A percentile compares a stretch with the other conserved stretches of the same genome.
Conservation (phyloP, 1,140 invertebrate species). For the Drosophila pseudoobscura region DNA sequence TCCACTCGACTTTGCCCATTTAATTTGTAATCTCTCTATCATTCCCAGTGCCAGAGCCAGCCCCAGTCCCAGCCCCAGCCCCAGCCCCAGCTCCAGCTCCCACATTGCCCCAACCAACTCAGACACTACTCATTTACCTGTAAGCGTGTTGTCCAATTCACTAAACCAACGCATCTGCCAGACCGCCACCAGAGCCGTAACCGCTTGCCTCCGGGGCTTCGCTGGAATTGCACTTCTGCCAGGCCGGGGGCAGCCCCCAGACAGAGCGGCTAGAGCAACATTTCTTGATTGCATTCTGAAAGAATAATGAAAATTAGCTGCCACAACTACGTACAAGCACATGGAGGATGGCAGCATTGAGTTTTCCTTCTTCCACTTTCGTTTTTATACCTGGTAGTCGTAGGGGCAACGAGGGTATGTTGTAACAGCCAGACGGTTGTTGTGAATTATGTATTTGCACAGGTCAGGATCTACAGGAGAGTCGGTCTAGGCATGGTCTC, state of each 20-base stretch:
- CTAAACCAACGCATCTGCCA: slow-evolving; percentile 40
- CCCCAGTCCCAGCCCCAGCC: background rate
- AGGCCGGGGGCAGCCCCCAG: slow-evolving; percentile 4
- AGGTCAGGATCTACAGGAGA: no score
- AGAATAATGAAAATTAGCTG: slow-evolving; percentile 81
- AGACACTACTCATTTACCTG: slow-evolving; percentile 61
- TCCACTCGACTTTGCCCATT: slow-evolving; percentile 15
- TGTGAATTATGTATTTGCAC: no score
- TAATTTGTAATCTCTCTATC: slow-evolving; percentile 19
- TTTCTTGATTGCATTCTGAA: slow-evolving; percentile 80
- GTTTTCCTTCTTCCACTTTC: slow-evolving; percentile 62
- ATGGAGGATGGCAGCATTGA: slow-evolving; percentile 37
- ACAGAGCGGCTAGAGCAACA: slow-evolving; percentile 47
- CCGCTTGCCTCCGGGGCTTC: slow-evolving; percentile 39
- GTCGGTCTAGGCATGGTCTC: no score
- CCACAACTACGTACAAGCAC: slow-evolving; percentile 56
- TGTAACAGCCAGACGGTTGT: no score
- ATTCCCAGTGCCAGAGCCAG: background rate
- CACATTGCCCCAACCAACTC: no score
- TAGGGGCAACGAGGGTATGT: no score
- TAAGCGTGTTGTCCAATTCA: slow-evolving; percentile 59
- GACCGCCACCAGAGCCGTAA: slow-evolving; percentile 15
- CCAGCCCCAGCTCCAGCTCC: background rate
- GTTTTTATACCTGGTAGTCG: slow-evolving; percentile 42
- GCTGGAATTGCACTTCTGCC: slow-evolving; percentile 20